Evolutionary conservation across 1,140 invertebrate genomes (phyloP).

Genomic region (Drosophila nasuta): DNA sequence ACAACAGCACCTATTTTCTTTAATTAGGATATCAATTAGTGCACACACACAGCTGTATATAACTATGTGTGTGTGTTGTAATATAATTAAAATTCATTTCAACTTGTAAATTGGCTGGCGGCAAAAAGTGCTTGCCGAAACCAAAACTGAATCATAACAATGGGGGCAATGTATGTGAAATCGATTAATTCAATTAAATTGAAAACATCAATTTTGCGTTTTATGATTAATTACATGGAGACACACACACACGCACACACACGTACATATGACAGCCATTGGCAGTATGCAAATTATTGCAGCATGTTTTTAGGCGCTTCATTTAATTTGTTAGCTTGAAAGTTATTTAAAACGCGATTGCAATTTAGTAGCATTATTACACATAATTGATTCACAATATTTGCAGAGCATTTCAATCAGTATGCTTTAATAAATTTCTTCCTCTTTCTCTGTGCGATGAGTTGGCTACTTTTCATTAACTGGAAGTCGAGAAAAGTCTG

Average conservation of each 20-base stretch:
- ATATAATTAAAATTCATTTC: slow-evolving; percentile 71
- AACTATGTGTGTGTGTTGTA: slow-evolving; percentile 48
- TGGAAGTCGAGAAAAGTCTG: slow-evolving; percentile 34
- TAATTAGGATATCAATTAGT: slow-evolving; percentile 75
- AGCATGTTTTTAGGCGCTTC: slow-evolving; percentile 15
- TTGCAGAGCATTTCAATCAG: slow-evolving; percentile 30
- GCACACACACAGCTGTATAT: slow-evolving; percentile 5
- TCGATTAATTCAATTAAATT: slow-evolving; percentile 67
- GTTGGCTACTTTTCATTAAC: slow-evolving; percentile 55
- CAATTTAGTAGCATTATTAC: slow-evolving; percentile 8
- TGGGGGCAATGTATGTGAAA: slow-evolving; percentile 9
- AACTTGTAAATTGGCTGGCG: slow-evolving; percentile 37
- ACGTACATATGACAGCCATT: background rate
- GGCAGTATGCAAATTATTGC: slow-evolving; percentile 16
- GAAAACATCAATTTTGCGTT: slow-evolving; percentile 44
- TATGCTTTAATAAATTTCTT: slow-evolving; percentile 2
- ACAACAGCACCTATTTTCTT: slow-evolving; percentile 56
- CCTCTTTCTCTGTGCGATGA: background rate
- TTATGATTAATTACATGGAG: slow-evolving; percentile 56
- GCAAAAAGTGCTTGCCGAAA: slow-evolving; percentile 18
- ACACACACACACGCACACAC: background rate
- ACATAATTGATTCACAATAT: slow-evolving; percentile 31
- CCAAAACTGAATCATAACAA: slow-evolving; percentile 22
- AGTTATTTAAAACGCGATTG: background rate
- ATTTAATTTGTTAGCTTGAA: background rate